phyloP scores from a whole-genome alignment of 2,797 vertebrate species.

The Champsocephalus gunnari region DNA sequence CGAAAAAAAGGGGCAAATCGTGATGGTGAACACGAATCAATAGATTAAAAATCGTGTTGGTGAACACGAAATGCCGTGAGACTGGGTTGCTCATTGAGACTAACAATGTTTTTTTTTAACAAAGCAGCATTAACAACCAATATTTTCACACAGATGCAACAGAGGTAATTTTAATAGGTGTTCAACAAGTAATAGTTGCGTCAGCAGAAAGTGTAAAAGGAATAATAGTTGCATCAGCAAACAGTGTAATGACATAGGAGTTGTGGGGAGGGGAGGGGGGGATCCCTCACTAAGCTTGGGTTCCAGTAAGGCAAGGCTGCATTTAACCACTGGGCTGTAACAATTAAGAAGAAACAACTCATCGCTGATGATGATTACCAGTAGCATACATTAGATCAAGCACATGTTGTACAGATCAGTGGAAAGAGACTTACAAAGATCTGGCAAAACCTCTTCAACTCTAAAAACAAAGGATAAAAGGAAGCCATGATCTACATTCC shows the following conservation, averaged over 20 bases:
- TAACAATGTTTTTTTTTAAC: background rate
- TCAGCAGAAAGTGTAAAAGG: constrained; percentile 87
- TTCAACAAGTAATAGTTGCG: constrained; percentile 86
- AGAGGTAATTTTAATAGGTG: constrained; percentile 89
- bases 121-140: constrained; percentile 30
- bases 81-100: background rate
- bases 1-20: no score
- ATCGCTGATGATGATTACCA: constrained; percentile 78
- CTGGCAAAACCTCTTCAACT: constrained; percentile 70
- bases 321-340: constrained; percentile 85
- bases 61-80: no score
- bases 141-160: constrained; percentile 61
- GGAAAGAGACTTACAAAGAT: constrained; percentile 68
- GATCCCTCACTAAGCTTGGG: constrained; percentile 86
- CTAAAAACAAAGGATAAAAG: constrained; percentile 50
- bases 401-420: constrained; percentile 79
- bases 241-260: constrained; percentile 89
- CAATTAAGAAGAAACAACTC: constrained; percentile 73
- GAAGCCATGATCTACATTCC: constrained; percentile 84
- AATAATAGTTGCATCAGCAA: constrained; percentile 87
- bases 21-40: no score
- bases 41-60: no score
- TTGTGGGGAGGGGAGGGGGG: constrained; percentile 71
- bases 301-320: constrained; percentile 88
- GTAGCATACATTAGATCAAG: constrained; percentile 81